A percentile compares a stretch with the other conserved stretches of the same genome.
Evolutionary conservation across 2,113 vertebrate genomes (phyloP).

Genomic region (cattle (Bos taurus)): DNA sequence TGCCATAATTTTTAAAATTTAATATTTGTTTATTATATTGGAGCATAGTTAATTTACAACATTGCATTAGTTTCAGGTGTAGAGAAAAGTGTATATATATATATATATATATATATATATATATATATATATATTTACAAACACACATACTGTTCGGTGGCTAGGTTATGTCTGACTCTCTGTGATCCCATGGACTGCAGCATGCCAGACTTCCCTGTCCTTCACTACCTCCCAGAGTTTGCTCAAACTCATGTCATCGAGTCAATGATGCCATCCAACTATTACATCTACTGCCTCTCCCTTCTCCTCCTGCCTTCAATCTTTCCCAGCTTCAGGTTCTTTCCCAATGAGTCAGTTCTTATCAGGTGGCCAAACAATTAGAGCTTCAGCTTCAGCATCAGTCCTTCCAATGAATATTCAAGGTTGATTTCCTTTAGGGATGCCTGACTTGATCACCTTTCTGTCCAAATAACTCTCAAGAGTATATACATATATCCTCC

Average conservation of each 20-base stretch:
- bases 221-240: neutral
- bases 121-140: fast-evolving
- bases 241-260: neutral
- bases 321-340: neutral
- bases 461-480: neutral
- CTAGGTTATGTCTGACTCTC: neutral
- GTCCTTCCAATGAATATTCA: neutral
- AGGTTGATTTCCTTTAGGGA: neutral
- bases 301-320: neutral
- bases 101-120: neutral
- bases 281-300: neutral
- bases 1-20: neutral
- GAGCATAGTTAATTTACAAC: neutral
- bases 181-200: neutral
- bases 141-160: neutral
- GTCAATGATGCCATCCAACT: neutral
- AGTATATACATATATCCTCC: neutral
- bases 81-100: neutral
- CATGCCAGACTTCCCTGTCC: fast-evolving
- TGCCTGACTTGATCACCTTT: neutral
- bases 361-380: neutral
- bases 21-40: neutral
- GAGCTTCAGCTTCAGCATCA: neutral
- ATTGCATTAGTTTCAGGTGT: neutral
- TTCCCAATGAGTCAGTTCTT: neutral